Conservation (phyloP, 37 sponge, comb jelly and placozoan species). For the Oopsacas minuta region DNA sequence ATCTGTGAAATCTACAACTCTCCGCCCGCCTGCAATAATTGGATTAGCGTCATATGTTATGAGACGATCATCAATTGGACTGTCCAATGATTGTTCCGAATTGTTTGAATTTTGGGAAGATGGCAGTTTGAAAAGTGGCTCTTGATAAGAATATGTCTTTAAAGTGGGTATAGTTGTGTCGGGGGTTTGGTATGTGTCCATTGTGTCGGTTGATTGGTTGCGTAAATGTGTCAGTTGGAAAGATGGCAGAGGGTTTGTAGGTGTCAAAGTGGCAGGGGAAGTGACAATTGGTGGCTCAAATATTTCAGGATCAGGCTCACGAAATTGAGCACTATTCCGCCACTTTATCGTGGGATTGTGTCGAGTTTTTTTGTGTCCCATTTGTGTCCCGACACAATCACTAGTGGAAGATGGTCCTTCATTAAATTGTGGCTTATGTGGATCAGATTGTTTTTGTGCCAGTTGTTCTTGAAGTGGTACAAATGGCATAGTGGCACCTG, state of each 20-base stretch:
- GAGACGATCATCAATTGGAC: background rate
- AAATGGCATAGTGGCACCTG: background rate
- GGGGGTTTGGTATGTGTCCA: too few relatives aligned
- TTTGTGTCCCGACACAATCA: background rate
- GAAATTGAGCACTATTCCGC: background rate
- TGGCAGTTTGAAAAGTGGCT: constrained; percentile 8
- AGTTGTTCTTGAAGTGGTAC: background rate
- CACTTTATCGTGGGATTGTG: background rate
- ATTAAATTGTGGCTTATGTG: background rate
- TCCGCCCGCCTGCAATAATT: background rate
- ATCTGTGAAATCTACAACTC: background rate
- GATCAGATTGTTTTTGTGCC: background rate
- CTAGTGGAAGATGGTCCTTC: background rate
- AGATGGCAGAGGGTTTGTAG: background rate
- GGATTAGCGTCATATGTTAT: background rate
- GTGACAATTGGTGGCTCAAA: background rate
- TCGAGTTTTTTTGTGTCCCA: background rate
- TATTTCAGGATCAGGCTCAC: background rate
- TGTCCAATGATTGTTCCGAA: background rate
- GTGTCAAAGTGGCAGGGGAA: background rate
- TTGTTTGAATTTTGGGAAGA: background rate
- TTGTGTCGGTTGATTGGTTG: background rate
- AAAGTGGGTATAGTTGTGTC: background rate
- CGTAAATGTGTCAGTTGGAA: background rate
- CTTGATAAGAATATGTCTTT: background rate